Evolutionary conservation across 2,113 vertebrate species (phyloP).

Genomic region (Hypanus sabinus): DNA sequence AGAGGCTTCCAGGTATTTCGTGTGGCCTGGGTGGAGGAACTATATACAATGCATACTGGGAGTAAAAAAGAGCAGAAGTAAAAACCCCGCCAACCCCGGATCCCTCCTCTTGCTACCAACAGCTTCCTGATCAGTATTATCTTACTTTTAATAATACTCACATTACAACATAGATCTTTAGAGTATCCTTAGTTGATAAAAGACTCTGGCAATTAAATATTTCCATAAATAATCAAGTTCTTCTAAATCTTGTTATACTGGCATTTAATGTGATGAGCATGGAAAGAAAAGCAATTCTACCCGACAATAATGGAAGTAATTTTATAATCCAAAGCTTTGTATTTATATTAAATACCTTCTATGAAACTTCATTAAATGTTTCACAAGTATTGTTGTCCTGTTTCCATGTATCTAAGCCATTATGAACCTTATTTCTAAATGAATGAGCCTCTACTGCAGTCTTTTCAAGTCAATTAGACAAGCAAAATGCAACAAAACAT

Average conservation of each 20-base stretch:
- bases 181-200: not conserved
- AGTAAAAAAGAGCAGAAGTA: too few species aligned
- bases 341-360: not conserved
- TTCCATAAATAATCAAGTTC: not conserved
- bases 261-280: not conserved
- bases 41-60: too few species aligned
- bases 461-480: not conserved
- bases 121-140: too few species aligned
- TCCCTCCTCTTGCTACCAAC: too few species aligned
- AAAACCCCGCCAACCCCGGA: too few species aligned
- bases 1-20: too few species aligned
- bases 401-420: not conserved
- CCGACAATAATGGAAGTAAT: not conserved
- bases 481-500: not conserved
- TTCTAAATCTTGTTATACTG: too few species aligned
- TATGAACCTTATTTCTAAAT: not conserved
- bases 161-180: not conserved
- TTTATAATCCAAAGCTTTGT: not conserved
- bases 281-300: not conserved
- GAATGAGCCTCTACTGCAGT: not conserved
- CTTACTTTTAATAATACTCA: too few species aligned
- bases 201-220: not conserved
- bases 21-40: too few species aligned
- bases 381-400: not conserved
- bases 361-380: not conserved